Evolutionary conservation across 2,113 vertebrate species (phyloP).

Genomic region (Bolborhynchus lineola): DNA sequence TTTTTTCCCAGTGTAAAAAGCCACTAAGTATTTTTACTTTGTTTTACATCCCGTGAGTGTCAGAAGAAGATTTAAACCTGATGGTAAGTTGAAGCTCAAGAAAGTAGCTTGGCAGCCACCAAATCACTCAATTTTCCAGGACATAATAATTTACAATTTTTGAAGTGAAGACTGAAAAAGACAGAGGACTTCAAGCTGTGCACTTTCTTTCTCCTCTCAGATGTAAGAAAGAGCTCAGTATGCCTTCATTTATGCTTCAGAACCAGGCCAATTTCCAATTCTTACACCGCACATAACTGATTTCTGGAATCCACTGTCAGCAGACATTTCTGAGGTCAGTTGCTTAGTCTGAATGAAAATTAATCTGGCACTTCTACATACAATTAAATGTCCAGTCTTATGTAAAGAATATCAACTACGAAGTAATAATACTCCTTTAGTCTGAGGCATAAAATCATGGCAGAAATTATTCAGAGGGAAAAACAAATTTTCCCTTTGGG

Average conservation of each 20-base stretch:
- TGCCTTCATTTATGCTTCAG: neutral
- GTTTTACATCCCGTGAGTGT: neutral
- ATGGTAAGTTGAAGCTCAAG: neutral
- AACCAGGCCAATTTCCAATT: neutral
- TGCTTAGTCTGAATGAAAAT: neutral
- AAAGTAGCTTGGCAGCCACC: neutral
- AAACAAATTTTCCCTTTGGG: neutral
- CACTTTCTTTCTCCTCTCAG: neutral
- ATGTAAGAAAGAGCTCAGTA: neutral
- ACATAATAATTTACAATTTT: neutral
- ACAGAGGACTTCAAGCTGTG: neutral
- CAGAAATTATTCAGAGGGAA: neutral
- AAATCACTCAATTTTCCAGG: neutral
- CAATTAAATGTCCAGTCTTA: neutral
- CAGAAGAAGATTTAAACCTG: neutral
- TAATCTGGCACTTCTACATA: neutral
- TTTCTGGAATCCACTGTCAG: neutral
- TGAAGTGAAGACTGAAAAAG: neutral
- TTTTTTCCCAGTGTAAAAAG: neutral
- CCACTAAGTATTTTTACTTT: neutral
- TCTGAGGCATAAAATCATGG: neutral
- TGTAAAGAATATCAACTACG: neutral
- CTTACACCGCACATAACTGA: neutral
- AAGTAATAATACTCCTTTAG: neutral
- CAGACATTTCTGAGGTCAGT: neutral